Base-by-base conservation (phyloP, 2,888 invertebrate species). In the Diarsia rubi region DNA sequence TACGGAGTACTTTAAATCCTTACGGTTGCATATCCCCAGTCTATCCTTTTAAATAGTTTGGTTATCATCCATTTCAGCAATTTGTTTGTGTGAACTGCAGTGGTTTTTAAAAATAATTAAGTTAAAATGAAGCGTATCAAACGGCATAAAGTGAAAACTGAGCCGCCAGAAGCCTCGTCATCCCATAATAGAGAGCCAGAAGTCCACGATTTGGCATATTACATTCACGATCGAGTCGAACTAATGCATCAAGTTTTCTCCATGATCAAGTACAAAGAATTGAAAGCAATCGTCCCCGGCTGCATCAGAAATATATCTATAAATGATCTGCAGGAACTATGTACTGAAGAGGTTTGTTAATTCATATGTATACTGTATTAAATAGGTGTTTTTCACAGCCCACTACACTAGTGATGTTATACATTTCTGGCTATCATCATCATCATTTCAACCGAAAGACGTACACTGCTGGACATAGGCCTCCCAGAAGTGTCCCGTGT, bases 211-310 rank as follows among this genome's bases (percentile, higher is more conserved):
- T 93, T 97, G 75, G 95, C 97, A 0, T 95, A 97, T 86, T 97
- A 97, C 81, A 95, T 97, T 0, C 97, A 97, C 79, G 97, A 97
- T 82, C 91, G 97, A 27, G 95, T 97, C 0, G 97, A 97, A 82
- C 85, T 97, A 27, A 97, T 97, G 89, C 97, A 97, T 45, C 97
- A 97, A 91, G 95, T 97, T 3, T 97, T 97, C 91, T 95, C 96
- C 0, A 93, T 97, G 0, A 85, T 97, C 0, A 97, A 97, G 82
- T 94, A 94, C 0, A 97, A 97, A 84, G 97, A 97, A 45, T 90
- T 97, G 9, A 95, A 96, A 73, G 94, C 97, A 11, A 94, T 97
- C 89, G 97, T 97, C 0, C 97, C 97, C 0, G 96, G 96, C 16
- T 97, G 97, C 69, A 92, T 96, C 5, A 88, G 94, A 63, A 90